Base-by-base conservation (phyloP, 2,113 vertebrate genomes). In the Lycaon pictus region DNA sequence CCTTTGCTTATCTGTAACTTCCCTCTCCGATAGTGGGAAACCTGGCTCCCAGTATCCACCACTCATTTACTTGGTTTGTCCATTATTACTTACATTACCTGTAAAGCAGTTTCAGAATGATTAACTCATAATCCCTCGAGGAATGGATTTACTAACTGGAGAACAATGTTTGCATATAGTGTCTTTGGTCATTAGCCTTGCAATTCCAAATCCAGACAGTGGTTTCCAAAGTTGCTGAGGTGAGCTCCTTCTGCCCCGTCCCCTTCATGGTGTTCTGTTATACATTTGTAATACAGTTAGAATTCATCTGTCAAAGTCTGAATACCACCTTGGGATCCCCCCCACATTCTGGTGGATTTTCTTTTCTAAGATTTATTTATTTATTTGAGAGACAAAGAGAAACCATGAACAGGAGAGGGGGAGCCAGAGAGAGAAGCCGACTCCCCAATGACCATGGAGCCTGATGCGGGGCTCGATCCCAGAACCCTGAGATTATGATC, bases 391-490 rank as follows among this genome's bases (percentile, higher is more conserved):
- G 32, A 69, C 32, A 69, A 16, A n/a, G 15, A 58, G 56, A n/a
- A 7, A 32, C 10, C 7, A 19, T n/a, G 67, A 32, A 35, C 32
- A 16, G 56, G 67, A 32, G 67, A n/a, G 32, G 0, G 0, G 67
- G 32, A 69, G 43, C 43, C 43, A 43, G 32, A n/a, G 67, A 7
- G 16, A n/a, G 67, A n/a, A 35, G 32, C 7, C n/a, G 65, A 69
- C 16, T 69, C 32, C 65, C 32, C 3, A 0, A 0, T 7, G 16
- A 69, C 15, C 67, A 19, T 32, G 32, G 67, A 69, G 32, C 67
- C 32, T 0, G 16, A 69, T 17, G 16, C 2, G 2, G 29, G 29
- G 32, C 32, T 69, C 0, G 1, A 69, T 69, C 16, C 8, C 32
- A n/a, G 32, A 8, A 69, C 7, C 17, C 67, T n/a, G 16, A 32